Base-by-base conservation (phyloP, 2,888 invertebrate species). In the Meandrusa payeni region DNA sequence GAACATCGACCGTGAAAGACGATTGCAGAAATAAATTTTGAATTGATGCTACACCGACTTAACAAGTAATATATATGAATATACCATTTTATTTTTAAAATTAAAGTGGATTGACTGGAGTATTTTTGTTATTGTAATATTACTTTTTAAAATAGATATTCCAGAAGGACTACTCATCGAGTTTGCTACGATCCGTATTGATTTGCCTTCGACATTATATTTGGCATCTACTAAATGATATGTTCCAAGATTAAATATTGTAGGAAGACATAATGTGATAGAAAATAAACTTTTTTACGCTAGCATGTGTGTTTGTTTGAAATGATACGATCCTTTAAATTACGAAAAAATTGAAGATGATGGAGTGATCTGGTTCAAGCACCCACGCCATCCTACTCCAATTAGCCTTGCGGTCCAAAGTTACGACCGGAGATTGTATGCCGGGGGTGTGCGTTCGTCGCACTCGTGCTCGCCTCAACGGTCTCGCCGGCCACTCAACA, bases 221-320 rank as follows among this genome's bases (percentile, higher is more conserved):
- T 78, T 67, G 81, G 75, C 81, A 73, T 80, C 71, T 73, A 44
- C 32, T n/a, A n/a, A n/a, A n/a, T n/a, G n/a, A 29, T 28, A 77
- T 80, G 82, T 85, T 81, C 74, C 76, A 80, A 81, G 78, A 68
- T 74, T 62, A 3, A 70, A 71, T 72, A 76, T 65, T 55, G 78
- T 83, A 83, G 82, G 75, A 79, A 79, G 76, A 81, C 75, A 82
- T 74, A 72, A 83, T 85, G 86, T 86, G 85, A 86, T 86, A 87
- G 85, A 82, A 72, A 87, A 68, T 74, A 85, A 86, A 85, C 75
- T 85, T 87, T 87, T 87, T 79, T 86, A 87, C 86, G 78, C 81
- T 76, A 85, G 51, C 43, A 57, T 61, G 48, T 61, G 50, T 69
- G 32, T 36, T 46, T 27, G 15, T 36, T 29, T 26, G 3, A 36